Evolutionary conservation across 1,140 invertebrate genomes (phyloP).

Genomic region (Riptortus pedestris): DNA sequence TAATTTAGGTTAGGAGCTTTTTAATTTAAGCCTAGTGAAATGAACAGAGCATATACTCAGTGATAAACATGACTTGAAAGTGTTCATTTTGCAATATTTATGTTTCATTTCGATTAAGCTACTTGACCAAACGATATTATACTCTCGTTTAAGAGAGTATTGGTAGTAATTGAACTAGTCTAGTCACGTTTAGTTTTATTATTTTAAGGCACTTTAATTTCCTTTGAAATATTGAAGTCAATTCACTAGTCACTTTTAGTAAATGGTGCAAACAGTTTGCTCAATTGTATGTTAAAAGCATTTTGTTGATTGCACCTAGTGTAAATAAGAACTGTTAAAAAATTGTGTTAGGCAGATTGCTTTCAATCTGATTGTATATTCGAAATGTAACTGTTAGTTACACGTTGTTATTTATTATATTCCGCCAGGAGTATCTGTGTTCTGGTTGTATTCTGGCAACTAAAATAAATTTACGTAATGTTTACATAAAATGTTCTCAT

Average conservation of each 20-base stretch:
- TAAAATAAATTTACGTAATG: not conserved
- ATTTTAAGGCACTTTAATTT: not conserved
- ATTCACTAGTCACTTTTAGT: conserved; percentile 5
- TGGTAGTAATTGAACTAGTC: conserved; percentile 9
- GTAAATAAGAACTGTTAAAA: not conserved
- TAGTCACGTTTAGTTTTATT: conserved; percentile 9
- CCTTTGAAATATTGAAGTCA: not conserved
- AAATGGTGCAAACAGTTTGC: conserved; percentile 5
- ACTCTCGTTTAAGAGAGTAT: not conserved
- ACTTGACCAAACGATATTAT: not conserved
- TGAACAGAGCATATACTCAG: too few relatives aligned
- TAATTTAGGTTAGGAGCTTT: too few relatives aligned
- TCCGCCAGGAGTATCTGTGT: not conserved
- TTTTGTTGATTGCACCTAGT: conserved; percentile 3
- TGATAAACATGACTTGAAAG: too few relatives aligned
- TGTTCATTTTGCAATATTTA: not conserved
- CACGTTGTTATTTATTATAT: conserved; percentile 4
- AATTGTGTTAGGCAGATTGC: conserved; percentile 5
- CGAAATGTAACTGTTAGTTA: not conserved
- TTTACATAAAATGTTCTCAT: too few relatives aligned
- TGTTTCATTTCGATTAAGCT: not conserved
- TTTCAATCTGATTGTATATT: conserved; percentile 11
- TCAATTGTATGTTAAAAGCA: conserved; percentile 8
- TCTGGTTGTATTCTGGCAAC: not conserved
- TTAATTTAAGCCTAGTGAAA: too few relatives aligned